These are phyloP conservation scores for Muscicapa adusta DNA, from an alignment of 2,113 vertebrate species.

Conservation along the genomic window DNA sequence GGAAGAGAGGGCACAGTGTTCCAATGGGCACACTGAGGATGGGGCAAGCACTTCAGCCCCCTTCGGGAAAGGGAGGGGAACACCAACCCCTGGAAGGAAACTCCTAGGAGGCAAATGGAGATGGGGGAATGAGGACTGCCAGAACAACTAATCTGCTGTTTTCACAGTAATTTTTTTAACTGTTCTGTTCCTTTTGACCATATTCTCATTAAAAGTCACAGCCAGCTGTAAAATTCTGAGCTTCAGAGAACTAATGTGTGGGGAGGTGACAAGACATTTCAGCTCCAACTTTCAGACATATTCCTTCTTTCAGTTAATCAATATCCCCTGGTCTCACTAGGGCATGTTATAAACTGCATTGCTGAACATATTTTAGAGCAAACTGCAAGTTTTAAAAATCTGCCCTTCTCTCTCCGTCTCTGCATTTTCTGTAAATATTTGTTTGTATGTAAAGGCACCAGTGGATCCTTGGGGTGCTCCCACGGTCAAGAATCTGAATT, in stretches of 20 bases:
- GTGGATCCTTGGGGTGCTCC: slow-evolving; percentile 25
- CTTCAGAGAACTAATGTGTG: neutral
- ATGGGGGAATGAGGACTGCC: neutral
- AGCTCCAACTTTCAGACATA: neutral
- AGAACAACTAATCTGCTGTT: neutral
- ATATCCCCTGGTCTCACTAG: neutral
- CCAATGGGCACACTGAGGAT: neutral
- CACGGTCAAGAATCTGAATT: slow-evolving; percentile 4
- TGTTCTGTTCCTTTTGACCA: neutral
- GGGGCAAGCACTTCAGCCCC: neutral
- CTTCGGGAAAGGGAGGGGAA: accelerated
- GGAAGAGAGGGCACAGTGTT: neutral
- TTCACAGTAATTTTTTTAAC: neutral
- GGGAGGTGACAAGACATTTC: neutral
- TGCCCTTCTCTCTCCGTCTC: slow-evolving; percentile 3
- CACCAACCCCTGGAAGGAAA: neutral
- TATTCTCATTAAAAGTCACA: neutral
- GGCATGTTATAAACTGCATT: slow-evolving; percentile 7
- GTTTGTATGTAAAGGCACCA: slow-evolving; percentile 54
- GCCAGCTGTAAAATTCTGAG: slow-evolving; percentile 26
- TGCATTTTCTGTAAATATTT: slow-evolving; percentile 58
- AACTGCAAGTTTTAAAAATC: neutral
- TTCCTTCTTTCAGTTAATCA: slow-evolving; percentile 16
- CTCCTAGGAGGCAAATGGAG: neutral
- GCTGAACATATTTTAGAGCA: slow-evolving; percentile 31